Evolutionary conservation across 2,797 vertebrate genomes (phyloP).

Genomic region (Protonibea diacanthus): DNA sequence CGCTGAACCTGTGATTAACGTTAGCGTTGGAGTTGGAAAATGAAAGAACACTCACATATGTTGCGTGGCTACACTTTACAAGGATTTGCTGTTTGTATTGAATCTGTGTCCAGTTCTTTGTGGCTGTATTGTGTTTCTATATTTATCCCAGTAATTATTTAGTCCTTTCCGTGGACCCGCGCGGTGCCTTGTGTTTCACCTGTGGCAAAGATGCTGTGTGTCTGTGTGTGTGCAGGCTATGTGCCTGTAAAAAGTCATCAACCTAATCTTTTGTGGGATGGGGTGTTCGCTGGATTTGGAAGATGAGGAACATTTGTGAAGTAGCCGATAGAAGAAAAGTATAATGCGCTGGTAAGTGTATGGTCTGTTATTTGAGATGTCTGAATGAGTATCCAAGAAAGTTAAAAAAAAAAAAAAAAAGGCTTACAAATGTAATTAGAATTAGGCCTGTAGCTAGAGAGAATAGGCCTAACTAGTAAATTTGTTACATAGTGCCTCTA

Average conservation of each 20-base stretch:
- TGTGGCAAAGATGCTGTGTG: not conserved
- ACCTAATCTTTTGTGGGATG: conserved; percentile 38
- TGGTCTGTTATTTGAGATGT: conserved; percentile 2
- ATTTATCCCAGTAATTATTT: not conserved
- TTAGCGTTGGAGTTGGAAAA: not conserved
- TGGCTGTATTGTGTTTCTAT: not conserved
- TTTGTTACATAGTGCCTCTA: not conserved
- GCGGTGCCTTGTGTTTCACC: not conserved
- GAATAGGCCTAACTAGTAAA: not conserved
- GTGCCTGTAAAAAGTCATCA: conserved; percentile 37
- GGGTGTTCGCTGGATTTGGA: conserved; percentile 31
- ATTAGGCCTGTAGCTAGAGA: not conserved
- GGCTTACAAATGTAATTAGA: not conserved
- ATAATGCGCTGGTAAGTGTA: not conserved
- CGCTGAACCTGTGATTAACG: not conserved
- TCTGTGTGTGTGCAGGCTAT: conserved; percentile 13
- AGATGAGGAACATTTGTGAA: conserved; percentile 44
- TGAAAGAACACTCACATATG: not conserved
- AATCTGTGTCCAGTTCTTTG: not conserved
- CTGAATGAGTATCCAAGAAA: not conserved
- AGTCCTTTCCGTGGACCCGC: not conserved
- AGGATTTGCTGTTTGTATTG: not conserved
- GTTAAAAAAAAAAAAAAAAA: no score
- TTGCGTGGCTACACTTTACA: not conserved
- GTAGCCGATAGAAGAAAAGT: conserved; percentile 30